phyloP scores from a whole-genome alignment of 1,140 invertebrate species.

The Mizuhopecten yessoensis region DNA sequence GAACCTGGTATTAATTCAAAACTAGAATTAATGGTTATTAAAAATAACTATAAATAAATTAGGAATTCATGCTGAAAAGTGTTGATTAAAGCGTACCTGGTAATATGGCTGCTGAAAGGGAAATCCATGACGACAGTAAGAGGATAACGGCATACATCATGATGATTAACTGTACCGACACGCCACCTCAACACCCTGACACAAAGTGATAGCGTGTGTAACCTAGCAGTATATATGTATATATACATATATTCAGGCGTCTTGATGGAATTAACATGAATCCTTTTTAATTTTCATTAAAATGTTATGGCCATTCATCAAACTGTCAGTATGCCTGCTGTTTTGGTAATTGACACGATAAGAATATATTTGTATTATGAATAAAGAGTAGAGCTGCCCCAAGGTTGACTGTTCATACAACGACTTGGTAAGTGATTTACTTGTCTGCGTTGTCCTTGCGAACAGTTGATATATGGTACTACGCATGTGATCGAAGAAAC shows the following conservation, averaged over 20 bases:
- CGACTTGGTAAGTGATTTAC: too few species aligned
- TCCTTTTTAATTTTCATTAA: slow-evolving; percentile 29
- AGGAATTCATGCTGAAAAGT: background rate
- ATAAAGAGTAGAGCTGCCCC: background rate
- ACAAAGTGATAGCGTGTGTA: background rate
- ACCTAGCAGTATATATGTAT: background rate
- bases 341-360: background rate
- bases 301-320: background rate
- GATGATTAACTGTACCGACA: background rate
- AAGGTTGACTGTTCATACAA: too few species aligned
- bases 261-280: background rate
- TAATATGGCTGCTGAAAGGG: background rate
- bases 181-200: background rate
- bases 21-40: background rate
- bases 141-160: background rate
- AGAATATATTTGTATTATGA: background rate
- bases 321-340: background rate
- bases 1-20: background rate
- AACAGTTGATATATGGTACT: background rate
- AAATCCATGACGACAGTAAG: background rate
- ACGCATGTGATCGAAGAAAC: background rate
- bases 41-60: background rate
- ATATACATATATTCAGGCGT: background rate
- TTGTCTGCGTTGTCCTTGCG: background rate
- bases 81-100: background rate